Evolutionary conservation across 2,797 vertebrate species (phyloP), one percentile per base, ranked within the genome.

Genomic region (Chelidonichthys spinosus): DNA sequence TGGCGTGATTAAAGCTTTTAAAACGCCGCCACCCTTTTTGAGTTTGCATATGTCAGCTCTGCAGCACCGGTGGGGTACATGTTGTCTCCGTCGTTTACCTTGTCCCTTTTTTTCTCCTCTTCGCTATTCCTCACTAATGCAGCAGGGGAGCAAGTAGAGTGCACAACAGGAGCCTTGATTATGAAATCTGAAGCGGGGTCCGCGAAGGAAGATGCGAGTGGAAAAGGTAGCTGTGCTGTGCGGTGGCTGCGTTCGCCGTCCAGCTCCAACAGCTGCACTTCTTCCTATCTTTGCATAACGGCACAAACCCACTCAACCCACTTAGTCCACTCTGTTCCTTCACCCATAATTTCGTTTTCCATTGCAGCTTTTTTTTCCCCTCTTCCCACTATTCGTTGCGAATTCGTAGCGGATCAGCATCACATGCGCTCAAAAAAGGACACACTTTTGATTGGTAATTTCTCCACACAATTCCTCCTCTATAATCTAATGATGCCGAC

Each of bases 1-100:
- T 39, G 78, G 85, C 70, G 84, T 93, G 92, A 94, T 95, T 94
- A 94, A 93, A 93, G 94, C 92, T 94, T 93, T 94, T 92, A 91
- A 50, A 93, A 94, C 90, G 82, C 72, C 64, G 63, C 87, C 91
- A 83, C 85, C 89, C 85, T 88, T 85, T 78, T 86, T 80, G 90
- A 87, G 90, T 89, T 90, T 90, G 90, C 92, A 89, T 92, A 85
- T 90, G 91, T 92, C 91, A 87, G 89, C 90, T 63, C 84, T 58
- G 82, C 78, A 74, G 85, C 52, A 15, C 59, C 25, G 74, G 69
- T 56, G 33, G 60, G 44, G 39, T 50, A 63, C 82, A 61, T 74
- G 79, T 84, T 77, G 73, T 50, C 60, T 59, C 56, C 72, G 58
- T 82, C 65, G 36, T 76, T 84, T 62, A 65, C 66, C 63, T 62